Evolutionary conservation across 2,113 vertebrate species (phyloP).

Genomic region (Phylloscopus trochilus): DNA sequence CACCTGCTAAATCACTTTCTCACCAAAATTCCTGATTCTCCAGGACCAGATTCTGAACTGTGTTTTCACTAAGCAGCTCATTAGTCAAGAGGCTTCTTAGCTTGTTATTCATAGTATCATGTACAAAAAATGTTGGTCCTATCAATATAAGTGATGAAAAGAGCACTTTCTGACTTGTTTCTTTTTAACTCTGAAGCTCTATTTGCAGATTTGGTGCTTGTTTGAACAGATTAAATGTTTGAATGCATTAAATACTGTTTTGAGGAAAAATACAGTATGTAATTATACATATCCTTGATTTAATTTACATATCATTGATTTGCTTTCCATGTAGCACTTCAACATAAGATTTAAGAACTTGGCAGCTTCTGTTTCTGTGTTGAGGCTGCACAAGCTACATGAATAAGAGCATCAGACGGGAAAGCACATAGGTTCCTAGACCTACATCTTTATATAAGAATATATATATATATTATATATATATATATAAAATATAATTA

Average conservation of each 20-base stretch:
- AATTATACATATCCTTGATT: neutral
- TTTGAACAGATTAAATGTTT: neutral
- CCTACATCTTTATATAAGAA: too few relatives aligned
- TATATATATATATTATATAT: too few relatives aligned
- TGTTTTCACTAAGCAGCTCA: neutral
- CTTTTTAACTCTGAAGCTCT: neutral
- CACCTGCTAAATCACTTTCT: neutral
- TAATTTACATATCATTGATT: neutral
- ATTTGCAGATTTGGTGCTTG: neutral
- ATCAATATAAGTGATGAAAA: neutral
- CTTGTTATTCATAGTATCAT: accelerated
- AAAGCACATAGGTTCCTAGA: neutral
- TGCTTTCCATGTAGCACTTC: neutral
- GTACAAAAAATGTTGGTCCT: neutral
- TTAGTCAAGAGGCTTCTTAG: neutral
- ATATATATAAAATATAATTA: too few relatives aligned
- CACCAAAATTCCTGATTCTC: neutral
- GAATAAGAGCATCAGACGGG: neutral
- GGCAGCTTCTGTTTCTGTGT: neutral
- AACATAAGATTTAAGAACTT: neutral
- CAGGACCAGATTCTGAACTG: neutral
- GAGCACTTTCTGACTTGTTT: accelerated
- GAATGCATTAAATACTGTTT: neutral
- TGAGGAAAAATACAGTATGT: neutral
- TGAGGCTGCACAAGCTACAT: too few relatives aligned